A percentile compares a stretch with the other conserved stretches of the same genome.
Conservation (phyloP, 2,888 invertebrate genomes). For the Cheilosia variabilis region DNA sequence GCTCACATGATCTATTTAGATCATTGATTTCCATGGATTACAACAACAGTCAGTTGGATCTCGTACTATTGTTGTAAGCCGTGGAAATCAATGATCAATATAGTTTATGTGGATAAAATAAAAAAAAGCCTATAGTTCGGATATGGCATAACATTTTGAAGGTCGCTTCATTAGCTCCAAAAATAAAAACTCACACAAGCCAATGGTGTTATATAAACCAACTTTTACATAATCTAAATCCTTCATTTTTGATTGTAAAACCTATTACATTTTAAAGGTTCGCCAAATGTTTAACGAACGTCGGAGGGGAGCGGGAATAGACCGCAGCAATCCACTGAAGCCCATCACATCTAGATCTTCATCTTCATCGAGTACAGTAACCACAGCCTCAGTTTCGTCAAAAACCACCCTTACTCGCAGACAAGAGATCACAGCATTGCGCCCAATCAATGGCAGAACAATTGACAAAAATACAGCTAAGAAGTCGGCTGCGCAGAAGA, state of each 20-base stretch:
- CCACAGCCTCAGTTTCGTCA: constrained; percentile 25
- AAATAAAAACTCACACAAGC: too few species aligned
- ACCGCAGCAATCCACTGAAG: constrained; percentile 92
- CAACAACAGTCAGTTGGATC: too few species aligned
- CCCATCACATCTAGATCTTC: constrained; percentile 85
- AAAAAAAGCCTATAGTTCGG: too few species aligned
- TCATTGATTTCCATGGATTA: too few species aligned
- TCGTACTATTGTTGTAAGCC: too few species aligned
- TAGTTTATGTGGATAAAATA: too few species aligned
- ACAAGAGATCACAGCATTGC: constrained; percentile 61
- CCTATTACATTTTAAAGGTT: constrained; percentile 84
- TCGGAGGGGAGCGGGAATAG: constrained; percentile 89
- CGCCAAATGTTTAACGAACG: constrained; percentile 94
- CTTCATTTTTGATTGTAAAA: neutral
- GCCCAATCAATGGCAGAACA: constrained; percentile 51
- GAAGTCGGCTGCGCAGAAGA: constrained; percentile 9
- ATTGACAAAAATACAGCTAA: constrained; percentile 17
- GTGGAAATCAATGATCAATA: too few species aligned
- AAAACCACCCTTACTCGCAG: constrained; percentile 56
- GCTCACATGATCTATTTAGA: too few species aligned
- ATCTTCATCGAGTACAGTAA: constrained; percentile 55
- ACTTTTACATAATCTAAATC: too few species aligned
- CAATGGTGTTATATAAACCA: too few species aligned
- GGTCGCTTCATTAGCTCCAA: too few species aligned
- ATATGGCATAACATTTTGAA: too few species aligned